Percentiles rank a stretch among this genome's conserved stretches.
Evolutionary conservation across 2,113 vertebrate genomes (phyloP).

Genomic region (Gnathonemus echidnorhynchus): DNA sequence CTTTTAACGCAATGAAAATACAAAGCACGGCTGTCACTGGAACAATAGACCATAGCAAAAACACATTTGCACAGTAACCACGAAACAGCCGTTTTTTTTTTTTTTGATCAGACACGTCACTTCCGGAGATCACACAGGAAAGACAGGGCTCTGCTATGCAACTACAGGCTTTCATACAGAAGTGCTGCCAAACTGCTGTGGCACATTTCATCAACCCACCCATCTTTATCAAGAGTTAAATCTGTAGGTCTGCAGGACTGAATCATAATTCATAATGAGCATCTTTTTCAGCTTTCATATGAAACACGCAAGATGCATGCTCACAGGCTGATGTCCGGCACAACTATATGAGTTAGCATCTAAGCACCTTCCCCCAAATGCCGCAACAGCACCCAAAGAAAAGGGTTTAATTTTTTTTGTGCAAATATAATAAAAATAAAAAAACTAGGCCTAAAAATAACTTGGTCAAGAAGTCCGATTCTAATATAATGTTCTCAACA

Average conservation of each 20-base stretch:
- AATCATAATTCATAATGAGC: constrained; percentile 1
- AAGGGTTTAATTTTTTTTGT: too few species aligned
- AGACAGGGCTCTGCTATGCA: neutral
- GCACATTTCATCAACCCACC: neutral
- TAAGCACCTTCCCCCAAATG: neutral
- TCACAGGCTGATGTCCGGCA: neutral
- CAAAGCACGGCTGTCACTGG: neutral
- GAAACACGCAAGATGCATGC: neutral
- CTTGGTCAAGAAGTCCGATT: neutral
- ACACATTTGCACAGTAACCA: neutral
- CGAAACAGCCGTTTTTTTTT: neutral
- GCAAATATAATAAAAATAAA: neutral
- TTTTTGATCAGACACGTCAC: neutral
- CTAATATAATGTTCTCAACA: neutral
- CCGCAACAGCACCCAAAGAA: neutral
- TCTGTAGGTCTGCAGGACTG: neutral
- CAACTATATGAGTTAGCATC: neutral
- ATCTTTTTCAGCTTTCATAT: neutral
- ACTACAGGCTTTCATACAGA: neutral
- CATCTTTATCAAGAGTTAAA: neutral
- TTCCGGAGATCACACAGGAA: constrained; percentile 9
- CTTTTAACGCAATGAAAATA: neutral
- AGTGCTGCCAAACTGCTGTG: neutral
- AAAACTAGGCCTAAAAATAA: neutral
- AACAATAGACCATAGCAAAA: neutral